phyloP scores from a whole-genome alignment of 2,113 vertebrate genomes.

The Hydropotes inermis region DNA sequence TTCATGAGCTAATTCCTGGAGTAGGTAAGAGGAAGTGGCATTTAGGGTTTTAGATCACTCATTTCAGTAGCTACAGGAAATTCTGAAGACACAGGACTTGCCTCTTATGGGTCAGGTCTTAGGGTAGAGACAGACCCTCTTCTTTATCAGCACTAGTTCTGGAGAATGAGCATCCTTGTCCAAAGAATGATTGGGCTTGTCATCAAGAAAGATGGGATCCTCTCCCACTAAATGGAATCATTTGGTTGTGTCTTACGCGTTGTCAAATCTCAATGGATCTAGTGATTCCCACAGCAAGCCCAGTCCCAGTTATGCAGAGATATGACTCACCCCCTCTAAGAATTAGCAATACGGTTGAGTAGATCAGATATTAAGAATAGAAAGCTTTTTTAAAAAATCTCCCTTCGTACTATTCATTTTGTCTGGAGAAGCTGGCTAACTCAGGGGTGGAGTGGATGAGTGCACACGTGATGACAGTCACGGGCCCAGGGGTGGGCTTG shows the following conservation, averaged over 20 bases:
- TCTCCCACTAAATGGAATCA: not conserved
- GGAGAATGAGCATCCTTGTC: not conserved
- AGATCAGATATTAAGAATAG: not conserved
- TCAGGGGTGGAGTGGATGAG: not conserved
- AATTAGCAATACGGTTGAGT: not conserved
- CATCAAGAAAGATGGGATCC: not conserved
- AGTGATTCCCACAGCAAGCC: not conserved
- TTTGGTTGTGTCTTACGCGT: not conserved
- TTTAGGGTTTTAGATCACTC: not conserved
- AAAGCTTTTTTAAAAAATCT: not conserved
- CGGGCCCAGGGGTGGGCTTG: not conserved
- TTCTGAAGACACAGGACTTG: not conserved
- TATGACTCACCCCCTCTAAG: not conserved
- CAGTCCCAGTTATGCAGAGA: not conserved
- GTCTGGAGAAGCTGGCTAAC: not conserved
- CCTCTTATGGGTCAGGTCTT: not conserved
- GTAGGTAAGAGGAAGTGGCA: not conserved
- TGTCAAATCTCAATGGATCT: not conserved
- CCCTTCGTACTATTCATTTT: not conserved
- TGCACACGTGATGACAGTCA: not conserved
- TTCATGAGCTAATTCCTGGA: not conserved
- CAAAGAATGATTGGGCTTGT: not conserved
- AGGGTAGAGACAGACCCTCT: not conserved
- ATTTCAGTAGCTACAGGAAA: not conserved
- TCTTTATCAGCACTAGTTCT: not conserved